These are phyloP conservation scores for Chaenocephalus aceratus DNA, from an alignment of 2,113 vertebrate species.

Conservation along the genomic window DNA sequence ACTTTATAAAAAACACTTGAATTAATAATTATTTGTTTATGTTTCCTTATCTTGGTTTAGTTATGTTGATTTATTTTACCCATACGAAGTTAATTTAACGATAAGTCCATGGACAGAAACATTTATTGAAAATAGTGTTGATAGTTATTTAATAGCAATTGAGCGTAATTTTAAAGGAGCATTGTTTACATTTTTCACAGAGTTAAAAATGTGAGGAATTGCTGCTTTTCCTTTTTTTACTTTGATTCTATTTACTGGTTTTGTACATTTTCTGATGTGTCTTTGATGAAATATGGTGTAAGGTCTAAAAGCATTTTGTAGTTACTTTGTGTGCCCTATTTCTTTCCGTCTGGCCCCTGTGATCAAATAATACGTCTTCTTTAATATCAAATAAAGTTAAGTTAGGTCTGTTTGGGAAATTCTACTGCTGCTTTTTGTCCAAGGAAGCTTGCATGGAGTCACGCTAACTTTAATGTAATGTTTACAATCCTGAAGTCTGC, in stretches of 20 bases:
- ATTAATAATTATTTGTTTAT: background rate
- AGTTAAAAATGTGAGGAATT: background rate
- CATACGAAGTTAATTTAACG: background rate
- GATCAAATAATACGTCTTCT: background rate
- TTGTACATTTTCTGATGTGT: background rate
- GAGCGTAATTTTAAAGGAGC: no score
- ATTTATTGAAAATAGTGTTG: background rate
- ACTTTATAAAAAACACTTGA: background rate
- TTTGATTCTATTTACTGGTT: background rate
- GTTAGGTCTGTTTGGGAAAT: conserved; percentile 4
- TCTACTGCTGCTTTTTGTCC: conserved; percentile 21
- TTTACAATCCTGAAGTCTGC: conserved; percentile 33
- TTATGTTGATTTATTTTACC: background rate
- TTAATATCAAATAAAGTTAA: conserved; percentile 12
- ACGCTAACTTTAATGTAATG: conserved; percentile 27
- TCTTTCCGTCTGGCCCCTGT: no score
- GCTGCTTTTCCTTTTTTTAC: background rate
- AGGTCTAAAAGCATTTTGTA: no score
- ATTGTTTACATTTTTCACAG: background rate
- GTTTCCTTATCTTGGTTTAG: background rate
- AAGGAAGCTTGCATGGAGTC: conserved; percentile 4
- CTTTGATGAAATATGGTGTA: background rate
- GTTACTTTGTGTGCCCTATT: no score
- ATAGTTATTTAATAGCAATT: background rate
- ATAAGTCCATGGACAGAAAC: background rate